A percentile compares a stretch with the other conserved stretches of the same genome.
These are phyloP conservation scores for Tragulus kanchil DNA, from an alignment of 2,113 vertebrate species.

Conservation along the genomic window DNA sequence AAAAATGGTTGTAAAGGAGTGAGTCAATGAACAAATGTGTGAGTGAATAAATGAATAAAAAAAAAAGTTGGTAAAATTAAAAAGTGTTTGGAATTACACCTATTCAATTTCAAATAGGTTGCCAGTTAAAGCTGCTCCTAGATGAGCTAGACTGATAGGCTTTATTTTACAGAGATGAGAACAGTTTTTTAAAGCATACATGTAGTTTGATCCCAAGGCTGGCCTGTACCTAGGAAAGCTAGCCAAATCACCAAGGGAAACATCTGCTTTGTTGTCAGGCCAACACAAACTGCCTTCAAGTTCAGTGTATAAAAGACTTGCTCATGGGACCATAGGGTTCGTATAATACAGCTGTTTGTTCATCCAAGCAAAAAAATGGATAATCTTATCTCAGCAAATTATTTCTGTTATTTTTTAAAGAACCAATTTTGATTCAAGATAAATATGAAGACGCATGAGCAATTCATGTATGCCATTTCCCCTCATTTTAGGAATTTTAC, in stretches of 20 bases:
- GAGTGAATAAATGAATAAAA: neutral
- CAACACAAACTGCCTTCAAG: conserved; percentile 42
- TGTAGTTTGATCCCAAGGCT: conserved; percentile 1
- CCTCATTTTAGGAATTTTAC: conserved; percentile 54
- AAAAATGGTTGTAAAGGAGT: neutral
- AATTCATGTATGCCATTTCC: conserved; percentile 59
- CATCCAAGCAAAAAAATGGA: conserved; percentile 56
- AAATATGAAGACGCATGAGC: conserved; percentile 54
- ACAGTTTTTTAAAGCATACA: conserved; percentile 17
- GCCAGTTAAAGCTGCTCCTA: neutral
- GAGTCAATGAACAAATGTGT: no score
- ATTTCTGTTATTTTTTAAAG: conserved; percentile 63
- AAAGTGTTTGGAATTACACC: conserved; percentile 25
- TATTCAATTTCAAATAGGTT: conserved; percentile 53
- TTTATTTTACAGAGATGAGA: conserved; percentile 8
- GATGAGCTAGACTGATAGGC: neutral
- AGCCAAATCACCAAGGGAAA: conserved; percentile 35
- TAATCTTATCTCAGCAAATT: conserved; percentile 68
- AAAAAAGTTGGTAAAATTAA: conserved; percentile 22
- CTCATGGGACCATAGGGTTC: conserved; percentile 11
- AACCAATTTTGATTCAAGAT: conserved; percentile 45
- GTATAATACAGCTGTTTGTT: conserved; percentile 6
- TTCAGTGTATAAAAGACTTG: conserved; percentile 40
- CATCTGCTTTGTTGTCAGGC: conserved; percentile 54
- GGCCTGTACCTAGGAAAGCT: neutral